Evolutionary conservation across 1,140 invertebrate species (phyloP).

Genomic region (Drosophila funebris): DNA sequence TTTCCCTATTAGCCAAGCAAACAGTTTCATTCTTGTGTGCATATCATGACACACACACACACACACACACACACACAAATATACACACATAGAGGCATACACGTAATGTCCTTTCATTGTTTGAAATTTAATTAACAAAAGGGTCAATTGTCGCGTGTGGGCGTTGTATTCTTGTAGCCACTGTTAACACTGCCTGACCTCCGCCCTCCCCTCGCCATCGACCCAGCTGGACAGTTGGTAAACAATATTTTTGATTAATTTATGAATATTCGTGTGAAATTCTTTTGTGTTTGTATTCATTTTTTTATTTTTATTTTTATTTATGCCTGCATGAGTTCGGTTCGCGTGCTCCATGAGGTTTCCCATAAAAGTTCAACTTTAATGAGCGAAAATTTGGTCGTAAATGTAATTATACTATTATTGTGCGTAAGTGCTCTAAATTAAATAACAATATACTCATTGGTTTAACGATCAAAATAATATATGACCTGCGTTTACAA

Average conservation of each 20-base stretch:
- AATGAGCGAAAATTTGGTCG: slow-evolving; percentile 58
- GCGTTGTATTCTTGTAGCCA: slow-evolving; percentile 8
- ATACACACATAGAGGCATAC: slow-evolving; percentile 11
- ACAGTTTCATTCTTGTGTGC: slow-evolving; percentile 67
- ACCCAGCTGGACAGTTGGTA: slow-evolving; percentile 32
- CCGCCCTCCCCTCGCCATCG: neutral
- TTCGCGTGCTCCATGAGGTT: slow-evolving; percentile 46
- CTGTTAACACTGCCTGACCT: slow-evolving; percentile 14
- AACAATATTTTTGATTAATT: slow-evolving; percentile 81
- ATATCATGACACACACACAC: slow-evolving; percentile 43
- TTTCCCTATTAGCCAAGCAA: slow-evolving; percentile 63
- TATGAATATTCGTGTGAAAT: slow-evolving; percentile 78
- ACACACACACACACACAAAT: slow-evolving; percentile 12
- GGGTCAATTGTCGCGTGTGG: slow-evolving; percentile 79
- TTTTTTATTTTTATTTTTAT: slow-evolving; percentile 30
- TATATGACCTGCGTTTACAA: slow-evolving; percentile 42
- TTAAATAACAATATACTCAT: slow-evolving; percentile 27
- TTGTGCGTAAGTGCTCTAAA: slow-evolving; percentile 52
- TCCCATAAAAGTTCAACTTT: slow-evolving; percentile 59
- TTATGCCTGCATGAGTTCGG: slow-evolving; percentile 51
- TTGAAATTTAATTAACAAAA: slow-evolving; percentile 79
- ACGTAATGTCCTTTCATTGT: slow-evolving; percentile 59
- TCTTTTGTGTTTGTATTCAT: slow-evolving; percentile 26
- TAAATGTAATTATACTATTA: slow-evolving; percentile 63
- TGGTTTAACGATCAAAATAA: slow-evolving; percentile 24